Percentiles rank a stretch among this genome's conserved stretches.
These are phyloP conservation scores for Luffia ferchaultella DNA, from an alignment of 2,888 invertebrate genomes.

Conservation along the genomic window DNA sequence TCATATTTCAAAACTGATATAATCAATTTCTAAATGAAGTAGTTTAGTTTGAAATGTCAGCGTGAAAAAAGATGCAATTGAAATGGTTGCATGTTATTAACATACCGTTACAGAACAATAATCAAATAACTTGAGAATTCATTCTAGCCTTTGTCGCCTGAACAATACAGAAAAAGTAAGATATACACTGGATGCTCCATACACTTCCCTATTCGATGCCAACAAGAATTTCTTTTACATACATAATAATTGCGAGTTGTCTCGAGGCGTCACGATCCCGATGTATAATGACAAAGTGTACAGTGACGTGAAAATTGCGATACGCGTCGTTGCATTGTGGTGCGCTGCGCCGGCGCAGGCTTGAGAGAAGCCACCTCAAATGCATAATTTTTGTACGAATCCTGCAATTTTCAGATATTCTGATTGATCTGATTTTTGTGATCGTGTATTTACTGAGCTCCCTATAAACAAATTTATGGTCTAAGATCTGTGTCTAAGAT, in stretches of 20 bases:
- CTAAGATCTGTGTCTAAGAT: too few species aligned
- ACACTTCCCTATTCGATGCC: constrained; percentile 32
- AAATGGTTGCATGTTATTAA: too few species aligned
- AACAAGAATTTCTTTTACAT: constrained; percentile 63
- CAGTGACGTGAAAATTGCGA: constrained; percentile 63
- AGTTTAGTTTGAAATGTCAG: too few species aligned
- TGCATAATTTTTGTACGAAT: constrained; percentile 5
- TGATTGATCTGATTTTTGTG: constrained; percentile 5
- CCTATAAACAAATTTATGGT: too few species aligned
- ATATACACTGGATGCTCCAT: too few species aligned
- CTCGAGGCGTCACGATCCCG: constrained; percentile 64
- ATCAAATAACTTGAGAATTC: too few species aligned
- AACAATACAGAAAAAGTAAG: too few species aligned
- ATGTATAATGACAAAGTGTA: constrained; percentile 64
- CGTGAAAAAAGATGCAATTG: too few species aligned
- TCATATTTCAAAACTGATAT: too few species aligned
- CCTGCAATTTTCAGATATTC: constrained; percentile 2
- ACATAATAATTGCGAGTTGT: constrained; percentile 65
- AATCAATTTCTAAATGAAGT: too few species aligned
- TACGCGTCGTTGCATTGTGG: constrained; percentile 21
- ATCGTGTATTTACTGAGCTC: neutral
- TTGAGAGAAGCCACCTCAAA: neutral
- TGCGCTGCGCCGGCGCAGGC: constrained; percentile 1
- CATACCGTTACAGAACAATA: too few species aligned
- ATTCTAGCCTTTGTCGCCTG: too few species aligned